Evolutionary conservation across 2,888 invertebrate species (phyloP), one percentile per base, ranked within the genome.

Genomic region (Drosophila antonietae): DNA sequence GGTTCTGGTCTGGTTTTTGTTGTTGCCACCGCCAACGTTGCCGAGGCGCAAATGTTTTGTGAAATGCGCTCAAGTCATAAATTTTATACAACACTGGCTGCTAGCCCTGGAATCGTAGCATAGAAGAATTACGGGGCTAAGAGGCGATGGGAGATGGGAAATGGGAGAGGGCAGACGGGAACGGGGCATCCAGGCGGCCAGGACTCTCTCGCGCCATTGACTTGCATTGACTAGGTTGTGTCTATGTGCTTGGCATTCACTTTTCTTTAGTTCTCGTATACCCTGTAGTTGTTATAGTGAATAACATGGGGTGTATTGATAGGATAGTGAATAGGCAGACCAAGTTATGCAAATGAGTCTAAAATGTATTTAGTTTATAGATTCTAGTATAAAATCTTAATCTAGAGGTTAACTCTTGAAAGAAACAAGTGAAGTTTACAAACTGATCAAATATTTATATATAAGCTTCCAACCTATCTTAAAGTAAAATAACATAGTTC

Each of bases 11-110:
- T 75, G 73, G 73, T 70, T 72, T 70, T 33, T 35, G 43, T 23
- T 73, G 67, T 53, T 74, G 75, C 62, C 66, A 74, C 68, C 74
- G 61, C 62, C 28, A 28, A 41, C 55, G 55, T 55, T 66, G 72
- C 73, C 72, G 69, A 87, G 81, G 87, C 83, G 83, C 79, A 88
- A 87, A 87, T 86, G 88, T 83, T 88, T 86, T 83, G 86, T 71
- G 81, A 87, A 88, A 88, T 87, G 88, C 80, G 86, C 86, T 85
- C 73, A 75, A 87, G 88, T 87, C 86, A 88, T 87, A 87, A 87
- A 87, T 87, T 88, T 79, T 81, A 79, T 73, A 85, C 74, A 77
- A 81, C 73, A 77, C 69, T 68, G 68, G 67, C 74, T 72, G 75
- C 59, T 57, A 55, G 51, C 46, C 46, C 39, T 57, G 49, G 44